Evolutionary conservation across 2,888 invertebrate genomes (phyloP).

Genomic region (Crossocerus cetratus): DNA sequence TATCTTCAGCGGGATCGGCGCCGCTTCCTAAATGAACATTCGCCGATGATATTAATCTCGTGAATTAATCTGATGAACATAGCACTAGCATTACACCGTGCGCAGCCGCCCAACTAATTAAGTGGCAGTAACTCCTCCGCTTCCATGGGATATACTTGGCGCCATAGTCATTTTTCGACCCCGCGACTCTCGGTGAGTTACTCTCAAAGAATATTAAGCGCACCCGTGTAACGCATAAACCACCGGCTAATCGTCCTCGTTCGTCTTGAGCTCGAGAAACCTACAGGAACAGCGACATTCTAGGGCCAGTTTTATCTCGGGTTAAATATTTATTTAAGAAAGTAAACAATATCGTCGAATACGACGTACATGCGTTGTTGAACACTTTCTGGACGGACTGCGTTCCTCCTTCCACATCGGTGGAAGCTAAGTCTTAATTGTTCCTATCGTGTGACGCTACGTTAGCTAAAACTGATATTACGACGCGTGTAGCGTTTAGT

Average conservation of each 20-base stretch:
- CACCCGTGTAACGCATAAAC: slow-evolving; percentile 2
- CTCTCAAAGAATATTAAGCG: not conserved
- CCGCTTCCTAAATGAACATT: slow-evolving; percentile 14
- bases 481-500: too few species aligned
- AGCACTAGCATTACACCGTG: too few species aligned
- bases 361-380: not conserved
- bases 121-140: too few species aligned
- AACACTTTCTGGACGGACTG: not conserved
- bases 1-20: slow-evolving; percentile 8
- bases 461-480: too few species aligned
- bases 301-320: not conserved
- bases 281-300: not conserved
- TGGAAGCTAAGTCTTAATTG: too few species aligned
- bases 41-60: not conserved
- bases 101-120: too few species aligned
- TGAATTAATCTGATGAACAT: too few species aligned
- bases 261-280: not conserved
- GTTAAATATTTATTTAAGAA: slow-evolving; percentile 19
- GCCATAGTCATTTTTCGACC: too few species aligned
- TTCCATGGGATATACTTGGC: too few species aligned
- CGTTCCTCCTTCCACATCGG: not conserved
- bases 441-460: too few species aligned
- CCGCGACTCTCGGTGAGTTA: not conserved
- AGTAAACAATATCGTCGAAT: not conserved
- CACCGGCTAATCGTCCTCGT: not conserved